Evolutionary conservation across 2,113 vertebrate genomes (phyloP).

Genomic region (Sceloporus tristichus): DNA sequence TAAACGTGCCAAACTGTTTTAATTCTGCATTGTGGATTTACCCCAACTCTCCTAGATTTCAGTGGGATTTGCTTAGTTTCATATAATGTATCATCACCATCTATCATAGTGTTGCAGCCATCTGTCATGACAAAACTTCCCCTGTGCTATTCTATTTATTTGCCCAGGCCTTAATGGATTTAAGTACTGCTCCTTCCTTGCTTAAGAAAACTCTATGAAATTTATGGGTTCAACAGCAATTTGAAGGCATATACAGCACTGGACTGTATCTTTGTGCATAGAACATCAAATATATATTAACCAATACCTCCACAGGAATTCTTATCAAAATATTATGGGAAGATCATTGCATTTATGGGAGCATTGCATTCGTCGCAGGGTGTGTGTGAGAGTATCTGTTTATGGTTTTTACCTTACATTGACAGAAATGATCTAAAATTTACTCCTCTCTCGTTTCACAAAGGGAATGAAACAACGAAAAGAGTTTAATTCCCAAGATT

Average conservation of each 20-base stretch:
- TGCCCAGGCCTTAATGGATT: background rate
- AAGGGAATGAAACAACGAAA: background rate
- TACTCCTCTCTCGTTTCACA: background rate
- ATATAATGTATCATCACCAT: background rate
- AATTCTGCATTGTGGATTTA: background rate
- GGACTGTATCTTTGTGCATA: background rate
- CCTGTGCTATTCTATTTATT: background rate
- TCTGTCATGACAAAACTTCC: background rate
- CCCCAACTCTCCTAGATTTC: background rate
- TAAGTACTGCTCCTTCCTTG: no score
- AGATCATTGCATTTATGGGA: background rate
- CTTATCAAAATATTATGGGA: background rate
- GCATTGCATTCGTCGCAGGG: background rate
- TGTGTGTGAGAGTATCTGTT: background rate
- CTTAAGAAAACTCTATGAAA: no score
- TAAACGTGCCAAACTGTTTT: no score
- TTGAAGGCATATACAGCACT: background rate
- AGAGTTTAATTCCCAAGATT: background rate
- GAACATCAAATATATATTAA: background rate
- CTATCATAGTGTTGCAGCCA: background rate
- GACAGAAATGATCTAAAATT: background rate
- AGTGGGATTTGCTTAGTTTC: background rate
- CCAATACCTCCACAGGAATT: background rate
- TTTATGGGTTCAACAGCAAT: no score
- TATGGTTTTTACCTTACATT: background rate